These are phyloP conservation scores for Xiphophorus couchianus DNA, from an alignment of 2,113 vertebrate genomes.

Conservation along the genomic window DNA sequence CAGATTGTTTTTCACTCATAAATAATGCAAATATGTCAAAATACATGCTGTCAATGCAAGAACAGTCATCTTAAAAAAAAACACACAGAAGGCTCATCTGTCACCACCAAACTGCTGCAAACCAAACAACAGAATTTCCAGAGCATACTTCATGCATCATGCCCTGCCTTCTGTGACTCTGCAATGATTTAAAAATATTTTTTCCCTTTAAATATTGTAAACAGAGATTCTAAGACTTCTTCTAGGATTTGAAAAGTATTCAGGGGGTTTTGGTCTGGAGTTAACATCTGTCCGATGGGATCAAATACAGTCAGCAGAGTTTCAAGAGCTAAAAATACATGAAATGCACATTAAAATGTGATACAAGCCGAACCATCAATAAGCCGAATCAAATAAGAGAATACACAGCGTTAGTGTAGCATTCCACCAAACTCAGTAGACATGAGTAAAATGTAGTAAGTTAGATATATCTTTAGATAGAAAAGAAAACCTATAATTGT, in stretches of 20 bases:
- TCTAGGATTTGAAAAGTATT: background rate
- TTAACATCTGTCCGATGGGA: no score
- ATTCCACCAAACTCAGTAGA: no score
- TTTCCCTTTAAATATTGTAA: background rate
- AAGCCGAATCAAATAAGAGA: no score
- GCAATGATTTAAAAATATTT: background rate
- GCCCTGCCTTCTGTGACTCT: background rate
- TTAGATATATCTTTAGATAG: no score
- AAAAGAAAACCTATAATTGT: no score
- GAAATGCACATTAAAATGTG: no score
- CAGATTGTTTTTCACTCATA: background rate
- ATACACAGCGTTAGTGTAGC: no score
- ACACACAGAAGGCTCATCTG: background rate
- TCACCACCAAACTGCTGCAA: background rate
- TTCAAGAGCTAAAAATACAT: background rate
- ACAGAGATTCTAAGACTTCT: background rate
- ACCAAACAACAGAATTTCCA: slow-evolving; percentile 4
- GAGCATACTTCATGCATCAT: background rate
- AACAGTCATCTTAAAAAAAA: background rate
- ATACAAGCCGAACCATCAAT: no score
- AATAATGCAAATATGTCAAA: background rate
- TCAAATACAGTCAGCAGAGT: background rate
- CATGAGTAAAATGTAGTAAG: no score
- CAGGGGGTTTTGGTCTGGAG: no score
- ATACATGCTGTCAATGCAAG: slow-evolving; percentile 6